phyloP scores from a whole-genome alignment of 2,797 vertebrate genomes.

The Crenichthys baileyi region DNA sequence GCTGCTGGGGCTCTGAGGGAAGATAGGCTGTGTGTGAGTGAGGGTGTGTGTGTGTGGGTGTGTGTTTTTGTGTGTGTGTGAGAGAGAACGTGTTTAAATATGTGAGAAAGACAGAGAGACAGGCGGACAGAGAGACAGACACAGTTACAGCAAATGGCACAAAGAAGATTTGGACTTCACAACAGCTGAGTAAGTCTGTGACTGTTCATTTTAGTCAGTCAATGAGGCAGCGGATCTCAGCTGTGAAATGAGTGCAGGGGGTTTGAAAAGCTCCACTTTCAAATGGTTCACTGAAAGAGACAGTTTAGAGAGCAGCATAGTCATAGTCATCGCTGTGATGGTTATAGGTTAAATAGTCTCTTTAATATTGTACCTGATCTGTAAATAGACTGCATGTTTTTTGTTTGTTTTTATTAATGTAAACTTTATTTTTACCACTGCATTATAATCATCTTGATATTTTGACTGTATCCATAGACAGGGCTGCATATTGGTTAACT shows the following conservation, averaged over 20 bases:
- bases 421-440: not conserved
- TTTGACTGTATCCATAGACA: not conserved
- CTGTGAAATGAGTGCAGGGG: constrained; percentile 58
- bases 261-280: constrained; percentile 49
- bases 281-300: constrained; percentile 36
- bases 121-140: constrained; percentile 41
- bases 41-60: constrained; percentile 29
- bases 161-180: constrained; percentile 57
- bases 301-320: constrained; percentile 11
- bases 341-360: constrained; percentile 4
- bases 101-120: constrained; percentile 44
- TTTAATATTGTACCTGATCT: not conserved
- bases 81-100: constrained; percentile 6
- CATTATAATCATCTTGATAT: not conserved
- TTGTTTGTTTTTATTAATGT: not conserved
- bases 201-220: constrained; percentile 34
- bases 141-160: constrained; percentile 65
- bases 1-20: constrained; percentile 96
- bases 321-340: constrained; percentile 19
- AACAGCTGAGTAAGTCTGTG: constrained; percentile 42
- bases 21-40: constrained; percentile 87
- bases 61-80: constrained; percentile 20
- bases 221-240: constrained; percentile 39
- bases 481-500: not conserved
- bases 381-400: not conserved